Evolutionary conservation across 2,113 vertebrate genomes (phyloP).

Genomic region (Etia nguti): DNA sequence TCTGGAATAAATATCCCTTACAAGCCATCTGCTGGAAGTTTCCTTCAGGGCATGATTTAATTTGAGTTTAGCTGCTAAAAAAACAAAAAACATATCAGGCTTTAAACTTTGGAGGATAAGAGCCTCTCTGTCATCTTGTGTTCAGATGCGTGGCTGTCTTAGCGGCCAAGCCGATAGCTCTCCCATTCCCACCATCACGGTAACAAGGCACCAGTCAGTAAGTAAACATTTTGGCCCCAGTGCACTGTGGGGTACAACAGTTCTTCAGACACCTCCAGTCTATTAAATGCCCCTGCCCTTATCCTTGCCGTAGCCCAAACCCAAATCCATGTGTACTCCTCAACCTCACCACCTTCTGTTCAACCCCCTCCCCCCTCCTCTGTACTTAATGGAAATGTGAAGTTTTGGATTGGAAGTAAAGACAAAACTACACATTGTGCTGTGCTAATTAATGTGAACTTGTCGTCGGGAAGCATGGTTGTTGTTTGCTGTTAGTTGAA

Average conservation of each 20-base stretch:
- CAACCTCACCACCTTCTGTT: conserved; percentile 44
- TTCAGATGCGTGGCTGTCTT: conserved; percentile 74
- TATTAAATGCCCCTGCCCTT: conserved; percentile 20
- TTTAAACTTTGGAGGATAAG: conserved; percentile 3
- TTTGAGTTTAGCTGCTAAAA: not conserved
- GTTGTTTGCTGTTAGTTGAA: conserved; percentile 37
- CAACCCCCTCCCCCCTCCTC: not conserved
- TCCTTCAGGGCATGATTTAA: not conserved
- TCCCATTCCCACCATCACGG: conserved; percentile 72
- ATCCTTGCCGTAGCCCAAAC: conserved; percentile 25
- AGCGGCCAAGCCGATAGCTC: conserved; percentile 66
- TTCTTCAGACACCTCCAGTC: conserved; percentile 11
- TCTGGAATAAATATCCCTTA: not conserved
- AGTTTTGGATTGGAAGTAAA: conserved; percentile 33
- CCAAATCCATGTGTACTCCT: conserved; percentile 26
- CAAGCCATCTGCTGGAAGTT: not conserved
- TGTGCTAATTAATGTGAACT: conserved; percentile 24
- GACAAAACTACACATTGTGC: conserved; percentile 51
- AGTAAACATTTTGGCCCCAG: conserved; percentile 60
- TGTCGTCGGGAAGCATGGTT: conserved; percentile 27
- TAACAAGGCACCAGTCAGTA: conserved; percentile 75
- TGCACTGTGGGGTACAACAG: conserved; percentile 35
- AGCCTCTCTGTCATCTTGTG: conserved; percentile 74
- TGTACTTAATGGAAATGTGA: conserved; percentile 44
- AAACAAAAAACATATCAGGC: not conserved